phyloP scores from a whole-genome alignment of 2,888 invertebrate genomes.

The Agrochola lota region DNA sequence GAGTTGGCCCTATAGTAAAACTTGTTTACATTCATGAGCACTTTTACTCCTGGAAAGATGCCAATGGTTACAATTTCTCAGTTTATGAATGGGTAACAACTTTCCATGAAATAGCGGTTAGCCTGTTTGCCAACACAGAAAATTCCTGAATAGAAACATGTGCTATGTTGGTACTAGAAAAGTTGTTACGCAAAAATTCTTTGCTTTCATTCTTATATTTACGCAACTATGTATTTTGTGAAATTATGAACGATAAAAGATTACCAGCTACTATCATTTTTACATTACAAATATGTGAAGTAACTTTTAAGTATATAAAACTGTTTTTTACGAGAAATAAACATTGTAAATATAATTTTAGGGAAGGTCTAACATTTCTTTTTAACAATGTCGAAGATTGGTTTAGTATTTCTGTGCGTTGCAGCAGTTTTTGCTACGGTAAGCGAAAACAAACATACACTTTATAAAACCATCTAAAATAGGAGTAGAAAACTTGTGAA shows the following conservation, averaged over 20 bases:
- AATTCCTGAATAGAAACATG: neutral
- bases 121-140: neutral
- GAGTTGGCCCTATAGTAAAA: no score
- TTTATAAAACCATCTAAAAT: neutral
- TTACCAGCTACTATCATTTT: conserved; percentile 35
- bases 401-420: conserved; percentile 36
- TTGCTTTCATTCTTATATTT: conserved; percentile 20
- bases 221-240: conserved; percentile 34
- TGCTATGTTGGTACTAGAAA: neutral
- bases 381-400: conserved; percentile 55
- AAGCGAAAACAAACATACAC: conserved; percentile 33
- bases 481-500: neutral
- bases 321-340: conserved; percentile 36
- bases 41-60: no score
- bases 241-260: conserved; percentile 43
- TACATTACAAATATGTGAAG: conserved; percentile 53
- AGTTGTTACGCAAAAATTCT: conserved; percentile 49
- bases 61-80: conserved; percentile 1
- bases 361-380: conserved; percentile 34
- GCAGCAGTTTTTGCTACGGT: conserved; percentile 50
- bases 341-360: conserved; percentile 65
- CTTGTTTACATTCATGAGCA: no score
- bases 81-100: no score
- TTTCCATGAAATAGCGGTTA: neutral
- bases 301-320: conserved; percentile 65